These are phyloP conservation scores for Scortum barcoo DNA, from an alignment of 2,113 vertebrate species.

Conservation along the genomic window DNA sequence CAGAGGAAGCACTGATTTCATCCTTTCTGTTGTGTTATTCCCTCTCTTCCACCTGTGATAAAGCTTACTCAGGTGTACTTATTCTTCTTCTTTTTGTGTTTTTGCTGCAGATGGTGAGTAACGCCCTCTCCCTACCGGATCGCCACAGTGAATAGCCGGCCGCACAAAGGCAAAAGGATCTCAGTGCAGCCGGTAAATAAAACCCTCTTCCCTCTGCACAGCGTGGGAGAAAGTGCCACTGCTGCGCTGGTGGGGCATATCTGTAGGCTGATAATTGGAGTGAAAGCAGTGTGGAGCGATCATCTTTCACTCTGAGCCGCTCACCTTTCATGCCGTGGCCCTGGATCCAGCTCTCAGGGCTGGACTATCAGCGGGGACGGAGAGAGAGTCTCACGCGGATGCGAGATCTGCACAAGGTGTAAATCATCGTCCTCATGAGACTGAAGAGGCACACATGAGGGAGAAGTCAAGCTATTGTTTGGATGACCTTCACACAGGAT, in stretches of 20 bases:
- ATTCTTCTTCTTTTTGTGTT: conserved; percentile 44
- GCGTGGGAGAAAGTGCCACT: conserved; percentile 78
- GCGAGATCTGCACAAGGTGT: conserved; percentile 40
- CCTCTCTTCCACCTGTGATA: conserved; percentile 22
- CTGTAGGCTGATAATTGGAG: conserved; percentile 74
- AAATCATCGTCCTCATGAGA: conserved; percentile 47
- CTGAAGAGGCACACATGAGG: conserved; percentile 30
- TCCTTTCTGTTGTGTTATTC: conserved; percentile 27
- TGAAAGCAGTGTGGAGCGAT: conserved; percentile 80
- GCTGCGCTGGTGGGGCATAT: conserved; percentile 59
- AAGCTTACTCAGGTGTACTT: conserved; percentile 51
- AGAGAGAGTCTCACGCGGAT: conserved; percentile 43
- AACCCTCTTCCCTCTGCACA: conserved; percentile 58
- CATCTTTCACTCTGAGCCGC: conserved; percentile 84
- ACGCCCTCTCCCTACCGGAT: conserved; percentile 62
- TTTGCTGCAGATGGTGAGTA: conserved; percentile 82
- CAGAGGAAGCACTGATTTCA: background rate
- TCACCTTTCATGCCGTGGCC: conserved; percentile 78
- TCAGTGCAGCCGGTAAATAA: conserved; percentile 68
- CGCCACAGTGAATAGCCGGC: conserved; percentile 71
- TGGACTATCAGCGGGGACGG: conserved; percentile 61
- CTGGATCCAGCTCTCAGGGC: conserved; percentile 41
- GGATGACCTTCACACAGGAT: conserved; percentile 48
- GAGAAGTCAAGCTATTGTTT: conserved; percentile 54
- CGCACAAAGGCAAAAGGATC: conserved; percentile 70